Evolutionary conservation across 2,113 vertebrate species (phyloP), one percentile per base, ranked within the genome.

Genomic region (Neolamprologus variostigma): DNA sequence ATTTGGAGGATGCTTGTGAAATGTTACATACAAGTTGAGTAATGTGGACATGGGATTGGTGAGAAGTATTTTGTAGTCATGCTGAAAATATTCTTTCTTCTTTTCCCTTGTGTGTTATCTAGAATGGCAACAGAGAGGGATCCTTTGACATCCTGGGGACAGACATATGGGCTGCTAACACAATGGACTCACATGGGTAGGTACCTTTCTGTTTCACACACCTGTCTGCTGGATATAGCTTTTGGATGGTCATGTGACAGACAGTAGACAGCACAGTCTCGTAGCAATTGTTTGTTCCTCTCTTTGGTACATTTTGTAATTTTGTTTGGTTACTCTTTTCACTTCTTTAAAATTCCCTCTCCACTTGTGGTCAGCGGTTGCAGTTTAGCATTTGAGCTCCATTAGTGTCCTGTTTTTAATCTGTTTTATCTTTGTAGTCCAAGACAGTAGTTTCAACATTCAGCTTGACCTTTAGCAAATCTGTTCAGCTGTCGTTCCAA

Each of bases 131-230:
- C 97, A 97, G 97, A 95, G 98, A 99, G 2, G 94, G 73, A 80
- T 96, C 97, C 40, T 95, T 98, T 53, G 98, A 99, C 96, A 98
- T 99, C 95, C 95, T 99, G 94, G 99, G 99, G 40, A 99, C 98
- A 0, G 98, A 99, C 91, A 99, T 99, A 94, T 99, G 99, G 99
- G 99, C 99, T 16, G 98, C 98, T 85, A 99, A 99, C 95, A 98
- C 98, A 5, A 96, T 98, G 42, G 98, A 99, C 51, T 98, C 98
- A 35, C 97, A 96, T 84, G 98, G 98, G 99, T 99, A 96, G 89
- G 96, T 89, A 21, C 73, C 47, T 89, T 31, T 9, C 47, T 82
- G n/a, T 81, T 84, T 53, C 7, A 66, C 13, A 84, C 7, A 81
- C 21, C 17, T 63, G 68, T 37, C 53, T 35, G 4, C 55, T 23